These are phyloP conservation scores for Macroramphosus scolopax DNA, from an alignment of 2,797 vertebrate genomes.

Conservation along the genomic window DNA sequence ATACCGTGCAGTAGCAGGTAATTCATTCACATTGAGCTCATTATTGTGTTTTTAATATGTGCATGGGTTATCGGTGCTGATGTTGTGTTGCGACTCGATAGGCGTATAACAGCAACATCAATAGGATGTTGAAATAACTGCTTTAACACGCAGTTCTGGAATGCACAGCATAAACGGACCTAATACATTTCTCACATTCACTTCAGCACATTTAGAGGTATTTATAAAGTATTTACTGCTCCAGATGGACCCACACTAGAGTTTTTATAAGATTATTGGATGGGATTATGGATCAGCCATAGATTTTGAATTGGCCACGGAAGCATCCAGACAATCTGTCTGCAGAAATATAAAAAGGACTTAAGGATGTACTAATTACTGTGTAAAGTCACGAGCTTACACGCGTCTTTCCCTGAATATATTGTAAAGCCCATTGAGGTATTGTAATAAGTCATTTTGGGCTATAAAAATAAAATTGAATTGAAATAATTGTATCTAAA, in stretches of 20 bases:
- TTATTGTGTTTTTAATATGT: no score
- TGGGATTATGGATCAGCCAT: constrained; percentile 21
- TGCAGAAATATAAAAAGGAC: constrained; percentile 32
- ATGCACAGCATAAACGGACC: not conserved
- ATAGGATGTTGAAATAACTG: not conserved
- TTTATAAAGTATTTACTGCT: constrained; percentile 5
- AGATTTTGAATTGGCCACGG: constrained; percentile 35
- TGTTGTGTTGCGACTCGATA: not conserved
- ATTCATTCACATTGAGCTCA: no score
- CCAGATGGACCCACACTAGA: constrained; percentile 16
- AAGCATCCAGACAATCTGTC: constrained; percentile 40
- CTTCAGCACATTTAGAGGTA: constrained; percentile 2
- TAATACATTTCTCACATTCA: constrained; percentile 15
- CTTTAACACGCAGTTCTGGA: not conserved
- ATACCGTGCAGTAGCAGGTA: no score
- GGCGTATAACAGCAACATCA: constrained; percentile 1
- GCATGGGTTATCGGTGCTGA: no score
- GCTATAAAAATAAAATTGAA: no score
- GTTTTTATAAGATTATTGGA: constrained; percentile 24
- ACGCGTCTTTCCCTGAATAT: constrained; percentile 16
- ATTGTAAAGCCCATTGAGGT: no score
- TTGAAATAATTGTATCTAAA: no score
- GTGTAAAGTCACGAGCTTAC: constrained; percentile 34
- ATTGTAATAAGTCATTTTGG: no score
- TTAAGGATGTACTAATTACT: constrained; percentile 37